Evolutionary conservation across 2,797 vertebrate species (phyloP).

Genomic region (Rachycentron canadum): DNA sequence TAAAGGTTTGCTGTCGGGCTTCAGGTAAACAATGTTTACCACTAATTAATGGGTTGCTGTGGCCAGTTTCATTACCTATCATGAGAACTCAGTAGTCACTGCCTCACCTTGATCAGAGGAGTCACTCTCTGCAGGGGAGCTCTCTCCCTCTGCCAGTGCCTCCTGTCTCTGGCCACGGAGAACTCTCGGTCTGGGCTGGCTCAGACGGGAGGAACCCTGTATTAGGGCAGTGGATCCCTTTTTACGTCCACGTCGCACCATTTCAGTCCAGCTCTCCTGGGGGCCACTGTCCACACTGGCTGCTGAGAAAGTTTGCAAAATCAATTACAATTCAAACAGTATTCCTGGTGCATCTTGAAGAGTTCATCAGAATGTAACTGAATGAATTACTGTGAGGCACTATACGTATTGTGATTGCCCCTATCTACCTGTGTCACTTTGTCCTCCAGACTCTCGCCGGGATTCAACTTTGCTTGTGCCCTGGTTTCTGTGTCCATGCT

Average conservation of each 20-base stretch:
- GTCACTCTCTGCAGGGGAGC: slow-evolving; percentile 81
- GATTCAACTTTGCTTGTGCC: slow-evolving; percentile 83
- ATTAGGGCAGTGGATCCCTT: slow-evolving; percentile 60
- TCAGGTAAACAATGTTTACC: neutral
- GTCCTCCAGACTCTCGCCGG: slow-evolving; percentile 81
- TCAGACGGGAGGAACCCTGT: slow-evolving; percentile 65
- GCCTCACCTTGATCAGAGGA: slow-evolving; percentile 84
- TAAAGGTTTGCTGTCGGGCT: too few relatives aligned
- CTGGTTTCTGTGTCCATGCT: slow-evolving; percentile 77
- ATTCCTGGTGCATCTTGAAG: neutral
- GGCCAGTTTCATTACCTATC: neutral
- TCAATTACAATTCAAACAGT: slow-evolving; percentile 29
- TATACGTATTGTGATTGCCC: slow-evolving; percentile 12
- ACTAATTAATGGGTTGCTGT: neutral
- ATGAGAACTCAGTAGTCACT: neutral
- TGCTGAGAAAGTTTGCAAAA: slow-evolving; percentile 69
- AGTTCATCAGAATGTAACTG: neutral
- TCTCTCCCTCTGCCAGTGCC: slow-evolving; percentile 73
- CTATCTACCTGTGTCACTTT: slow-evolving; percentile 84
- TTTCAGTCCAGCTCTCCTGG: slow-evolving; percentile 79
- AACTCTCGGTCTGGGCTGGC: slow-evolving; percentile 65
- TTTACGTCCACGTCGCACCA: slow-evolving; percentile 65
- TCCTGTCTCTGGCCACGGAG: slow-evolving; percentile 71
- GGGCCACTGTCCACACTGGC: slow-evolving; percentile 83
- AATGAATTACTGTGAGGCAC: neutral